Percentiles rank a stretch among this genome's conserved stretches.
Conservation (phyloP, 53 echinoderm and acorn worm genomes). For the Patiria pectinifera region DNA sequence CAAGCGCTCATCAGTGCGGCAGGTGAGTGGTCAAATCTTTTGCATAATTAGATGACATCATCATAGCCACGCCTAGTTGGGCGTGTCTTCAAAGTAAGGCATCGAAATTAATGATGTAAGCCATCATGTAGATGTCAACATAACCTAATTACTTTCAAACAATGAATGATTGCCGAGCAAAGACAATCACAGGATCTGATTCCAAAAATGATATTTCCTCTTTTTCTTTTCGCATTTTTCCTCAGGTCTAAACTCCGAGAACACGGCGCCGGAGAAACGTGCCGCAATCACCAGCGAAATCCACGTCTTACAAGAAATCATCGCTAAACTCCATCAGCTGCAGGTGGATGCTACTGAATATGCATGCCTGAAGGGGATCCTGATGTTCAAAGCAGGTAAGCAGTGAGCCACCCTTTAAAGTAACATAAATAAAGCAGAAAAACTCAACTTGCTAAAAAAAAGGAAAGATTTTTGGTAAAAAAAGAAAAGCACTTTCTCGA, state of each 20-base stretch:
- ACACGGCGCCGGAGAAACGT: conserved; percentile 87
- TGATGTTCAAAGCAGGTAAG: conserved; percentile 93
- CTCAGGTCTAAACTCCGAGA: conserved; percentile 84
- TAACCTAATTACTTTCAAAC: too few species aligned
- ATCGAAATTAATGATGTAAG: neutral
- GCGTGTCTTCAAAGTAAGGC: neutral
- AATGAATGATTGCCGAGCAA: too few species aligned
- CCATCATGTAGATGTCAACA: neutral
- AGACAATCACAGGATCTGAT: too few species aligned
- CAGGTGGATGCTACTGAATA: conserved; percentile 86
- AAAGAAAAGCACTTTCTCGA: too few species aligned
- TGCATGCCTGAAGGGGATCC: conserved; percentile 91
- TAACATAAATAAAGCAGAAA: neutral
- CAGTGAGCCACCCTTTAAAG: neutral
- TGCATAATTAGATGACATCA: neutral
- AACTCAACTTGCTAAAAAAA: too few species aligned
- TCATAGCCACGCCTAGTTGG: neutral
- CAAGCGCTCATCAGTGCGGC: conserved; percentile 85
- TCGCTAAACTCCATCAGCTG: conserved; percentile 85
- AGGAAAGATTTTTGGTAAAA: too few species aligned
- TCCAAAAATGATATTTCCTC: too few species aligned
- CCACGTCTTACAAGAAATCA: conserved; percentile 85
- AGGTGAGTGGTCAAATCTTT: conserved; percentile 59
- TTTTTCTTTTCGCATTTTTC: too few species aligned
- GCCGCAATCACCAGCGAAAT: conserved; percentile 92